A percentile compares a stretch with the other conserved stretches of the same genome.
Evolutionary conservation across 2,797 vertebrate genomes (phyloP).

Genomic region (Phrynocephalus vlangalii): DNA sequence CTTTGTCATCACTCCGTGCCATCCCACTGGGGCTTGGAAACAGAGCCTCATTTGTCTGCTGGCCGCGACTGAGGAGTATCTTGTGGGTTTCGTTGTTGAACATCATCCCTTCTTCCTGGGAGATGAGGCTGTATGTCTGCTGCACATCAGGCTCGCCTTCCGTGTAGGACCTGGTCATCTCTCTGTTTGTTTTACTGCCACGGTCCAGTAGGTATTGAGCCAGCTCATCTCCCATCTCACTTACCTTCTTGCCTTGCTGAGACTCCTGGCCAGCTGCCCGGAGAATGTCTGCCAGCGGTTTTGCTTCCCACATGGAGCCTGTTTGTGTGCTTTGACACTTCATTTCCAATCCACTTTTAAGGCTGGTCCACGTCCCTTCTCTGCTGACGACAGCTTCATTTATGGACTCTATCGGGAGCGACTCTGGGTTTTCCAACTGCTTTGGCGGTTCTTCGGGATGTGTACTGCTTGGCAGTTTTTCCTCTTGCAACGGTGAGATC

Average conservation of each 20-base stretch:
- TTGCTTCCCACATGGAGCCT: neutral
- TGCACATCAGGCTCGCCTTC: neutral
- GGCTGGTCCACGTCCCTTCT: neutral
- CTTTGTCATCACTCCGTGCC: fast-evolving
- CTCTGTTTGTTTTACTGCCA: neutral
- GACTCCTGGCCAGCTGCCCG: neutral
- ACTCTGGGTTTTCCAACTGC: neutral
- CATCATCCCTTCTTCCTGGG: constrained; percentile 14
- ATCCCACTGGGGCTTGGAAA: fast-evolving
- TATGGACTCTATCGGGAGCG: neutral
- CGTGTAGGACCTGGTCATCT: fast-evolving
- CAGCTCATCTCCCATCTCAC: fast-evolving
- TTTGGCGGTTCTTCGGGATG: neutral
- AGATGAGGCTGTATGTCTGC: constrained; percentile 1
- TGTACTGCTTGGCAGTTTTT: neutral
- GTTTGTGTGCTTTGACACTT: neutral
- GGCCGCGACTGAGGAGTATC: neutral
- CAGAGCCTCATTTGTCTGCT: neutral
- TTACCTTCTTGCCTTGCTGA: neutral
- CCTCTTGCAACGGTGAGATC: too few relatives aligned
- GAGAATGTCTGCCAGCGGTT: neutral
- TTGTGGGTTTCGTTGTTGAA: constrained; percentile 25
- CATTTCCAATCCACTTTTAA: neutral
- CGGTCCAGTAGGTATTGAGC: fast-evolving
- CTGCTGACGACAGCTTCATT: too few relatives aligned